Evolutionary conservation across 2,797 vertebrate genomes (phyloP), one percentile per base, ranked within the genome.

Genomic region (Hydrophis major): DNA sequence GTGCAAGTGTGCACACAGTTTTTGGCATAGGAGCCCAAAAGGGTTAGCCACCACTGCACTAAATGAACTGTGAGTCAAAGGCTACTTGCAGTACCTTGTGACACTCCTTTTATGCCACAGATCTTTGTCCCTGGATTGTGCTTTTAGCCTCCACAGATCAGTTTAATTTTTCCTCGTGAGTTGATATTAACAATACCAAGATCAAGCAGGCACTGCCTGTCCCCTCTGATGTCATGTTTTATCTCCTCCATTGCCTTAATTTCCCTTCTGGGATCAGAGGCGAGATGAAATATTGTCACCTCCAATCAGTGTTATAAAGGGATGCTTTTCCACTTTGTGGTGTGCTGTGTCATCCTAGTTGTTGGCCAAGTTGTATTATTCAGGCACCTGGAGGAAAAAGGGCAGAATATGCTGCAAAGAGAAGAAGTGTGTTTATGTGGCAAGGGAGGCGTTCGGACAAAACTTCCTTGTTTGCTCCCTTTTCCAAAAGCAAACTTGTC

Each of bases 181-280:
- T 95, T 94, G 95, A 95, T 95, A 93, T 89, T 92, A 94, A 95
- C 96, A 94, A 95, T 93, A 93, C 94, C 94, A 94, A 88, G 95
- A 94, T 91, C 95, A 69, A 94, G 93, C 93, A 92, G 96, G 94
- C 94, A 94, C 93, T 25, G 94, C 0, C 86, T 93, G 95, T 95
- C 95, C 96, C 96, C 95, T 95, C 96, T 96, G 97, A 95, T 96
- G 94, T 95, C 95, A 96, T 94, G 92, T 91, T 93, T 95, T 94
- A 95, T 95, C 94, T 78, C 22, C 50, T n/a, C 42, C n/a, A 5
- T 27, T n/a, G 8, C 95, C 89, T 95, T 94, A 94, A 94, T 95
- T 93, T 95, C 92, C 96, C 95, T 95, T 93, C 91, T 92, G 96
- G 94, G 97, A 94, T 92, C 56, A 25, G 0, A 92, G 47, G 93